Evolutionary conservation across 2,888 invertebrate species (phyloP).

Genomic region (Amiota mariae): DNA sequence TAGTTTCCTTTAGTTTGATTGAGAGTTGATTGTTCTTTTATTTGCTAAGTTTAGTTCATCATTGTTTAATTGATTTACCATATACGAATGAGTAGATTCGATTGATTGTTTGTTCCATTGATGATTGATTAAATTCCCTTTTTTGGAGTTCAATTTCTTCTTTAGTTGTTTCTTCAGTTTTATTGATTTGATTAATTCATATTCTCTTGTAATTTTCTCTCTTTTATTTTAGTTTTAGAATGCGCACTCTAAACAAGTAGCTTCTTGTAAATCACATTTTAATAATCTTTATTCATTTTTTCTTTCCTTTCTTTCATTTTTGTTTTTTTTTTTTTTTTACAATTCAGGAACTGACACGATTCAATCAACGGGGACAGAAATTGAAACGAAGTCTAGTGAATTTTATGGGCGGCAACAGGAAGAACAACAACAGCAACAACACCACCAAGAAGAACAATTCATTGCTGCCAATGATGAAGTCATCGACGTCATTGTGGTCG

Average conservation of each 20-base stretch:
- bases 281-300: constrained; percentile 38
- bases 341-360: constrained; percentile 58
- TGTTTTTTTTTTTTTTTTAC: constrained; percentile 27
- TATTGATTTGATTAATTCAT: too few species aligned
- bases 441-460: too few species aligned
- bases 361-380: constrained; percentile 62
- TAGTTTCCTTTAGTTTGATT: too few species aligned
- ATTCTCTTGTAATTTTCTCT: too few species aligned
- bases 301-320: constrained; percentile 38
- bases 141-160: too few species aligned
- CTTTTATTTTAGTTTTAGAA: constrained; percentile 29
- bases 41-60: too few species aligned
- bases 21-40: too few species aligned
- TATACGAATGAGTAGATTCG: too few species aligned
- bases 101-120: too few species aligned
- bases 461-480: constrained; percentile 43
- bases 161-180: too few species aligned
- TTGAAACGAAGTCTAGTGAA: constrained; percentile 67
- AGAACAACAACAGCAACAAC: too few species aligned
- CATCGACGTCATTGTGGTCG: constrained; percentile 27
- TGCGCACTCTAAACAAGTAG: constrained; percentile 32
- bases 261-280: constrained; percentile 32
- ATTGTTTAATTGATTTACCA: too few species aligned
- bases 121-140: background rate
- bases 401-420: constrained; percentile 45